Conservation (phyloP, 23 tunicate species). For the Trididemnum nubilum region DNA sequence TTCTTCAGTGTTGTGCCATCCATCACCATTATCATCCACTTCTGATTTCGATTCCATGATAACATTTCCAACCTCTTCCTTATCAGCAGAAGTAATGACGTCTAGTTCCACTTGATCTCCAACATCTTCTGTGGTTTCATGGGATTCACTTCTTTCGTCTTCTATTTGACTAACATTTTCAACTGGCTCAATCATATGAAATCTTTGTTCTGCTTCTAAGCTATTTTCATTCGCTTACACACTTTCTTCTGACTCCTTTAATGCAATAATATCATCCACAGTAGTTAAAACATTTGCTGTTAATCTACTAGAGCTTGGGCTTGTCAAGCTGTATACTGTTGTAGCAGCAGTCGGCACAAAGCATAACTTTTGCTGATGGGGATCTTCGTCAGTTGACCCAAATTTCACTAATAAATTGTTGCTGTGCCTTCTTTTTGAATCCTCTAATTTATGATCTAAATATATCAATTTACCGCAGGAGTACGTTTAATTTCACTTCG, state of each 20-base stretch:
- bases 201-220: too few relatives aligned
- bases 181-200: too few relatives aligned
- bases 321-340: neutral
- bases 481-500: constrained; percentile 3
- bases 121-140: too few relatives aligned
- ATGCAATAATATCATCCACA: neutral
- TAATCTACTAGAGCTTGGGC: neutral
- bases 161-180: too few relatives aligned
- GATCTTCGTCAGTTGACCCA: neutral
- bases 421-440: neutral
- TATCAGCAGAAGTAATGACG: neutral
- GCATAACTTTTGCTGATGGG: neutral
- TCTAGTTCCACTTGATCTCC: neutral
- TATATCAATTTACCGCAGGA: neutral
- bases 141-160: too few relatives aligned
- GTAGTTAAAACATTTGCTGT: neutral
- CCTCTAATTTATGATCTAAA: constrained; percentile 1
- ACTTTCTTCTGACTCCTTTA: neutral
- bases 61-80: too few relatives aligned
- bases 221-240: neutral
- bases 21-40: too few relatives aligned
- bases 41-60: too few relatives aligned
- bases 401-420: constrained; percentile 1
- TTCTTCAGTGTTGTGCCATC: neutral
- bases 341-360: neutral